Evolutionary conservation across 1,140 invertebrate genomes (phyloP).

Genomic region (Potamilus streckersoni): DNA sequence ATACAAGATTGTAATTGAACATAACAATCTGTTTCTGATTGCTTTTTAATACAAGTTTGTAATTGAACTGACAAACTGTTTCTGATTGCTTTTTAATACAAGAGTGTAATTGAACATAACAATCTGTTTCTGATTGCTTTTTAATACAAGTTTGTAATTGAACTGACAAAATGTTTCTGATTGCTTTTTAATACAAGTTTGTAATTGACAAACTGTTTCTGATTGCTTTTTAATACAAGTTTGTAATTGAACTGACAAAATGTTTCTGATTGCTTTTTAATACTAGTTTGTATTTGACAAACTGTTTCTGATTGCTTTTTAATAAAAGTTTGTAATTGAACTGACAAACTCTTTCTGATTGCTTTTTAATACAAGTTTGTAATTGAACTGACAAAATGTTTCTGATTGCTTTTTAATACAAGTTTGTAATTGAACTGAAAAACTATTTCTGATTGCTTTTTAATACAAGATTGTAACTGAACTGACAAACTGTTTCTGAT

Average conservation of each 20-base stretch:
- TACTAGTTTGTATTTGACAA: background rate
- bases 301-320: background rate
- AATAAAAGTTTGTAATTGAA: background rate
- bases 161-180: background rate
- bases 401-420: too few species aligned
- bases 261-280: background rate
- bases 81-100: too few species aligned
- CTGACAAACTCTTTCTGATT: background rate
- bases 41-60: too few species aligned
- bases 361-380: too few species aligned
- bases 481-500: background rate
- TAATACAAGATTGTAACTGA: background rate
- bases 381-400: background rate
- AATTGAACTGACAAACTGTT: background rate
- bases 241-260: background rate
- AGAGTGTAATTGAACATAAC: background rate
- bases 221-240: too few species aligned
- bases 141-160: background rate
- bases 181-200: background rate
- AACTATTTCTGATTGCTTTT: background rate
- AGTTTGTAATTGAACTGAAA: background rate
- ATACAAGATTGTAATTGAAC: background rate
- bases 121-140: background rate
- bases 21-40: background rate
- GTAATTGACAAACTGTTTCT: background rate